Base-by-base conservation (phyloP, 2,797 vertebrate genomes). In the Decapterus maruadsi region DNA sequence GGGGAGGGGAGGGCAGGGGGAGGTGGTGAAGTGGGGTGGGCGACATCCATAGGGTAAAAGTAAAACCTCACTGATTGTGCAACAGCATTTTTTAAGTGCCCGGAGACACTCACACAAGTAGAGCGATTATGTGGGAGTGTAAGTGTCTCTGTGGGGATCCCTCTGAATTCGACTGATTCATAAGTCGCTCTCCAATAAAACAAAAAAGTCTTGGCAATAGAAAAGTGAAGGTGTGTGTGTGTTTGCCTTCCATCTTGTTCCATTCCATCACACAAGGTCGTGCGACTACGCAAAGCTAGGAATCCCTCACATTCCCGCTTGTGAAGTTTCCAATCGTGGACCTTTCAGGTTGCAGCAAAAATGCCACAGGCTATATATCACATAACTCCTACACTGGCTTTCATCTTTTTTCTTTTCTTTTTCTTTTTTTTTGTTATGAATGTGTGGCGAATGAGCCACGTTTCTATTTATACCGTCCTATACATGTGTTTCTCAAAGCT, bases 51-150 rank as follows among this genome's bases (percentile, higher is more conserved):
- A 58, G 70, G 91, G 89, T 87, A 93, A 77, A 79, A 75, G 81
- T 67, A 75, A 87, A 85, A 85, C 78, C 90, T 86, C 93, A 85
- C 91, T 90, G 90, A 85, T 93, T 93, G 88, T 81, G 90, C 90
- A 88, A 81, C 85, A 85, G 88, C 63, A 57, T 57, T 22, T 2
- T 20, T 64, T 55, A 10, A 43, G 48, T 11, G 54, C 62, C 61
- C 19, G 26, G 26, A 26, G 26, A 26, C 7, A 46, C 16, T 14
- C 72, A 19, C 56, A 40, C 14, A 51, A 53, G 26, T 29, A 26
- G 26, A 26, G 26, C 26, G 3, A 26, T 57, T 42, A 4, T 42
- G 6, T 34, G 26, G 26, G 26, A 26, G 26, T 26, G 26, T 26
- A 26, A 26, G 29, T 19, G 20, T 19, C 16, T 26, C 19, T 12